Evolutionary conservation across 2,888 invertebrate species (phyloP).

Genomic region (Seira ritae): DNA sequence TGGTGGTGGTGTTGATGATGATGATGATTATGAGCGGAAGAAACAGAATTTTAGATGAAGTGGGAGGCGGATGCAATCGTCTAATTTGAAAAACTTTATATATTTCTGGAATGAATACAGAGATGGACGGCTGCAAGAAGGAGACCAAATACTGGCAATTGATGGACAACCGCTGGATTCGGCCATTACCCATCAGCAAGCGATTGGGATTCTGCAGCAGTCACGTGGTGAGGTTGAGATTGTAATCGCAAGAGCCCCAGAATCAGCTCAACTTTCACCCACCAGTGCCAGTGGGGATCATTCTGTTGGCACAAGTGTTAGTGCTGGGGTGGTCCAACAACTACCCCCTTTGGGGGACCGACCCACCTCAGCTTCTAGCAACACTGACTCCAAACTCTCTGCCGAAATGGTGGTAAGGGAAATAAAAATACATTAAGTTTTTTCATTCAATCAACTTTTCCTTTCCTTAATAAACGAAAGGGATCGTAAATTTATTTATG

Average conservation of each 20-base stretch:
- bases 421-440: not conserved
- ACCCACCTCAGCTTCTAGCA: constrained; percentile 81
- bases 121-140: constrained; percentile 84
- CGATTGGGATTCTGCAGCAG: constrained; percentile 85
- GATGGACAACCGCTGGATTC: constrained; percentile 86
- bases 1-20: not conserved
- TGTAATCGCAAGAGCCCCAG: constrained; percentile 80
- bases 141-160: constrained; percentile 89
- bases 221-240: constrained; percentile 75
- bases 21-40: constrained; percentile 43
- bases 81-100: not conserved
- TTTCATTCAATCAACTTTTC: not conserved
- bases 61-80: too few relatives aligned
- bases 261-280: constrained; percentile 73
- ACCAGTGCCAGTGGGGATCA: constrained; percentile 42
- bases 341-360: constrained; percentile 70
- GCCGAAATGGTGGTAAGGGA: constrained; percentile 82
- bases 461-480: too few relatives aligned
- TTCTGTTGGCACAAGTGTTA: constrained; percentile 61
- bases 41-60: too few relatives aligned
- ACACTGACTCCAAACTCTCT: constrained; percentile 82
- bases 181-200: constrained; percentile 90
- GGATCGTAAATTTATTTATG: not conserved
- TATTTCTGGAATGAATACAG: constrained; percentile 75
- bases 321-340: constrained; percentile 70